phyloP scores from a whole-genome alignment of 1,140 invertebrate species.

The Lepidurus arcticus region DNA sequence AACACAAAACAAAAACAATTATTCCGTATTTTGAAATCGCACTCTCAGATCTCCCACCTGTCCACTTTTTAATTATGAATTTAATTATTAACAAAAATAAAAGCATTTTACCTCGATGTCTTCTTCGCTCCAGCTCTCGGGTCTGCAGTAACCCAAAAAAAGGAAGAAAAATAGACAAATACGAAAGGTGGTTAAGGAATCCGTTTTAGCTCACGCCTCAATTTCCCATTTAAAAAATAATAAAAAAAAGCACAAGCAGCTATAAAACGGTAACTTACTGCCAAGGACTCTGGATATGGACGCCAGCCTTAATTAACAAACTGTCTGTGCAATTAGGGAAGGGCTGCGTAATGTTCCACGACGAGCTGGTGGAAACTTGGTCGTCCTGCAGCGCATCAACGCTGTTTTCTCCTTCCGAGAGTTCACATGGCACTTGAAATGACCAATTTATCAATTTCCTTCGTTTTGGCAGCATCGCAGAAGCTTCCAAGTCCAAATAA shows the following conservation, averaged over 20 bases:
- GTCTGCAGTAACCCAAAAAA: neutral
- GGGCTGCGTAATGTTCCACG: neutral
- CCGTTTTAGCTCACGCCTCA: neutral
- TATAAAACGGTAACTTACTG: slow-evolving; percentile 19
- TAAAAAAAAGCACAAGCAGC: neutral
- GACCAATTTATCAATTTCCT: neutral
- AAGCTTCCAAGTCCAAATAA: slow-evolving; percentile 13
- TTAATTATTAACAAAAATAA: neutral
- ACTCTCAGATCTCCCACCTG: neutral
- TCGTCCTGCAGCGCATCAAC: neutral
- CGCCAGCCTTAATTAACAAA: slow-evolving; percentile 10
- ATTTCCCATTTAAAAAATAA: neutral
- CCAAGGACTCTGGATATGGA: slow-evolving; percentile 9
- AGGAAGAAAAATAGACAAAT: neutral
- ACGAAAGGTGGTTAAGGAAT: neutral
- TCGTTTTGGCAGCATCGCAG: neutral
- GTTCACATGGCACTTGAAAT: neutral
- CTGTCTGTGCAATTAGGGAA: slow-evolving; percentile 19
- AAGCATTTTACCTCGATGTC: neutral
- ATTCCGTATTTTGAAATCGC: neutral
- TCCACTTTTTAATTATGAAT: neutral
- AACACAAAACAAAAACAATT: neutral
- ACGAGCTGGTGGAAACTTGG: neutral
- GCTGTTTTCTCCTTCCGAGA: neutral
- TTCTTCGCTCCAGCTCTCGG: slow-evolving; percentile 8